Evolutionary conservation across 2,888 invertebrate genomes (phyloP).

Genomic region (Stomorhina lunata): DNA sequence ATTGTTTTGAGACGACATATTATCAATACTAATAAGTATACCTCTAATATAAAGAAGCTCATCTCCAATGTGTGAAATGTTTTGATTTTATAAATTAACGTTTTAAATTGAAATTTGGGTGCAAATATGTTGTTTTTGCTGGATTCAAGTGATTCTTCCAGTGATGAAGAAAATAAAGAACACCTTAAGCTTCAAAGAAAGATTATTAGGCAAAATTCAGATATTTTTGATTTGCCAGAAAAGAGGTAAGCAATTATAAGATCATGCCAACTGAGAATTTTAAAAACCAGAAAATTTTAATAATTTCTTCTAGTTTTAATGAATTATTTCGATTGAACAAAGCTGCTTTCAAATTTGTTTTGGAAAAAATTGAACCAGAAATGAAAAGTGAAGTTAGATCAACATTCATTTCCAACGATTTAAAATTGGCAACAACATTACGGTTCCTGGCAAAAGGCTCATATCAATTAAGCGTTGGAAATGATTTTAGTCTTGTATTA

Average conservation of each 20-base stretch:
- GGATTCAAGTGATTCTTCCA: background rate
- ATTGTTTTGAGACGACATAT: no score
- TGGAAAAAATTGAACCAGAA: background rate
- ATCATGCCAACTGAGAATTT: no score
- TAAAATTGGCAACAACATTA: constrained; percentile 39
- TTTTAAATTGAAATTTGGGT: no score
- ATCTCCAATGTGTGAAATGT: no score
- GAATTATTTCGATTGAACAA: background rate
- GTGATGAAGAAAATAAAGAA: background rate
- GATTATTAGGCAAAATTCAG: background rate
- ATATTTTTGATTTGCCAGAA: no score
- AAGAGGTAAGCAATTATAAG: no score
- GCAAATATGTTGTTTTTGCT: background rate
- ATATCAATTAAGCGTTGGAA: constrained; percentile 30
- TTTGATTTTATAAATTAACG: no score
- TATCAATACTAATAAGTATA: no score
- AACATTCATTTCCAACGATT: background rate
- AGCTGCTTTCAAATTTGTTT: background rate
- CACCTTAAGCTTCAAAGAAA: background rate
- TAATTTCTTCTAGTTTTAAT: background rate
- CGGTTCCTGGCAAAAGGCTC: constrained; percentile 35
- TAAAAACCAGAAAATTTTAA: no score
- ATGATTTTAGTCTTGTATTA: constrained; percentile 34
- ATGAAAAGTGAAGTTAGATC: background rate
- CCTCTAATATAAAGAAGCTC: no score